A percentile compares a stretch with the other conserved stretches of the same genome.
Evolutionary conservation across 2,888 invertebrate species (phyloP).

Genomic region (Julus scandinavius): DNA sequence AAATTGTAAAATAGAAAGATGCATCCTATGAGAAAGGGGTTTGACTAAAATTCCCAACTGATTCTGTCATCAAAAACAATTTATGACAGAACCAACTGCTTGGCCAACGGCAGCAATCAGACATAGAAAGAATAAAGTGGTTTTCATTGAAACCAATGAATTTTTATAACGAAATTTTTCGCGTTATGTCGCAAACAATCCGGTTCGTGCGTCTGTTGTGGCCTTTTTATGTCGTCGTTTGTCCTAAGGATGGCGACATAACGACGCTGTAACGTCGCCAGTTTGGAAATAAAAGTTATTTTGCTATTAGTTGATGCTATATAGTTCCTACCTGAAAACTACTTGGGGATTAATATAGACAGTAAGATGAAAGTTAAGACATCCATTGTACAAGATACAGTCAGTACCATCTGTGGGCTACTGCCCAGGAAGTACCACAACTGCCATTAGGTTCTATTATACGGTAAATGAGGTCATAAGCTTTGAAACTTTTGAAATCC

Average conservation of each 20-base stretch:
- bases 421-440: background rate
- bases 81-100: background rate
- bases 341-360: background rate
- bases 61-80: constrained; percentile 8
- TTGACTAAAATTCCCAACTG: background rate
- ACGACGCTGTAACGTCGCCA: constrained; percentile 3
- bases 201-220: constrained; percentile 20
- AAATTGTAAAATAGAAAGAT: background rate
- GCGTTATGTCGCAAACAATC: background rate
- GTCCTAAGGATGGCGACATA: background rate
- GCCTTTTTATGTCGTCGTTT: constrained; percentile 41
- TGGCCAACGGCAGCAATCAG: background rate
- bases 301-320: background rate
- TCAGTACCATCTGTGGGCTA: background rate
- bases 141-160: constrained; percentile 3
- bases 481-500: too few species aligned
- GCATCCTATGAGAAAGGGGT: constrained; percentile 25
- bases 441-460: background rate
- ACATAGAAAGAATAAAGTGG: background rate
- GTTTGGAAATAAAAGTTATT: background rate
- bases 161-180: background rate
- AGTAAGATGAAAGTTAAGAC: background rate
- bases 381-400: background rate
- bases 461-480: too few species aligned
- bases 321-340: background rate